A percentile compares a stretch with the other conserved stretches of the same genome.
phyloP scores from a whole-genome alignment of 2,888 invertebrate species.

The Eupithecia subumbrata region DNA sequence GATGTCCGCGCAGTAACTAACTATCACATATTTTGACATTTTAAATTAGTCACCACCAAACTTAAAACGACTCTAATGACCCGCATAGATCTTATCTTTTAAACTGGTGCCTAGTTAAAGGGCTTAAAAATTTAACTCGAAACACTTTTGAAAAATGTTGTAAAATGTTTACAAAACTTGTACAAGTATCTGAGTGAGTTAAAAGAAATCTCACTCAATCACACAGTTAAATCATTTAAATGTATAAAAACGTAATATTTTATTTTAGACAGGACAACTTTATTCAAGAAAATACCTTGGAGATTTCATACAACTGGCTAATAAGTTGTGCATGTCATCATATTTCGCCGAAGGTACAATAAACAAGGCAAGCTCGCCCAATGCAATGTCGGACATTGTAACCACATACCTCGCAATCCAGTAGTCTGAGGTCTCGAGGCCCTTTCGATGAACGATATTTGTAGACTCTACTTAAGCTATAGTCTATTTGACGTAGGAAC shows the following conservation, averaged over 20 bases:
- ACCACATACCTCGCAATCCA: conserved; percentile 17
- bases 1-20: background rate
- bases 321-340: conserved; percentile 28
- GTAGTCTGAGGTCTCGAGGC: conserved; percentile 23
- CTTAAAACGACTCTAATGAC: background rate
- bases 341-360: conserved; percentile 24
- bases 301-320: conserved; percentile 16
- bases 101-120: background rate
- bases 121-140: background rate
- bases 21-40: background rate
- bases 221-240: no score
- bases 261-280: conserved; percentile 4
- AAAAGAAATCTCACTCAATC: no score
- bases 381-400: conserved; percentile 26
- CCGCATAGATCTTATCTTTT: background rate
- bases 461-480: background rate
- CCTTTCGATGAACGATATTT: conserved; percentile 15
- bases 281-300: conserved; percentile 4
- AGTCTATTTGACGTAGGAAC: background rate
- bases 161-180: no score
- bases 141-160: no score
- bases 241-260: background rate
- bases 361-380: conserved; percentile 25
- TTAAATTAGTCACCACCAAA: background rate
- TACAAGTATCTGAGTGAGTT: no score